A percentile compares a stretch with the other conserved stretches of the same genome.
These are phyloP conservation scores for Rhyacophila brunnea DNA, from an alignment of 1,140 invertebrate genomes.

Conservation along the genomic window DNA sequence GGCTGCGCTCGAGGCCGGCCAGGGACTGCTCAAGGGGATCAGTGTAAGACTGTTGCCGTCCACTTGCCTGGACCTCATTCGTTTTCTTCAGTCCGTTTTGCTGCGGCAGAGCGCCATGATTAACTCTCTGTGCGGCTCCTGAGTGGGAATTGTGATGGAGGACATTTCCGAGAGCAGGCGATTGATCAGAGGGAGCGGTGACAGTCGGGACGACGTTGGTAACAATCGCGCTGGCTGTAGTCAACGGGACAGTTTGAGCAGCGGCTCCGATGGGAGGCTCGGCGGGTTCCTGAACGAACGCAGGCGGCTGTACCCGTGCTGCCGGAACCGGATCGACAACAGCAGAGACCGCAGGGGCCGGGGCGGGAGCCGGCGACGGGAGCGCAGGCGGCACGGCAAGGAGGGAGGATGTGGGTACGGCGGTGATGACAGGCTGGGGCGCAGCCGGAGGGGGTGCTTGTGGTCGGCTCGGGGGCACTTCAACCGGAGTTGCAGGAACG, in stretches of 20 bases:
- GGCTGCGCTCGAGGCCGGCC: conserved; percentile 61
- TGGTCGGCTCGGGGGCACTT: conserved; percentile 14
- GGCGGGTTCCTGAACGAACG: too few species aligned
- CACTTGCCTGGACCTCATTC: conserved; percentile 7
- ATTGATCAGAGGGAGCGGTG: neutral
- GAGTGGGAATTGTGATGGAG: conserved; percentile 1
- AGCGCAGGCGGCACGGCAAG: conserved; percentile 32
- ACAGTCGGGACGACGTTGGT: neutral
- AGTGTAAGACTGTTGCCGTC: conserved; percentile 40
- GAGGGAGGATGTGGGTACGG: conserved; percentile 26
- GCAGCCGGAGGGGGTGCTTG: conserved; percentile 35
- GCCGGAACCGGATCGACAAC: conserved; percentile 1
- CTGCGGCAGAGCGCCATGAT: conserved; percentile 14
- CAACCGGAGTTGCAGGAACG: neutral
- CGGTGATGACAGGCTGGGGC: conserved; percentile 28
- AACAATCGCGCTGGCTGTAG: neutral
- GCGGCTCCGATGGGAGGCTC: neutral
- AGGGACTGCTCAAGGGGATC: conserved; percentile 68
- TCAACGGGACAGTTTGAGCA: neutral
- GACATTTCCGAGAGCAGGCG: neutral
- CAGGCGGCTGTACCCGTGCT: conserved; percentile 18
- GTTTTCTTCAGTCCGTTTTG: conserved; percentile 27
- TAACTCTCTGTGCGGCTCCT: conserved; percentile 13
- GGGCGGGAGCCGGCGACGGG: conserved; percentile 18
- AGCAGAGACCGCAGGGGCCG: conserved; percentile 6